Evolutionary conservation across 2,797 vertebrate species (phyloP), one percentile per base, ranked within the genome.

Genomic region (Spondyliosoma cantharus): DNA sequence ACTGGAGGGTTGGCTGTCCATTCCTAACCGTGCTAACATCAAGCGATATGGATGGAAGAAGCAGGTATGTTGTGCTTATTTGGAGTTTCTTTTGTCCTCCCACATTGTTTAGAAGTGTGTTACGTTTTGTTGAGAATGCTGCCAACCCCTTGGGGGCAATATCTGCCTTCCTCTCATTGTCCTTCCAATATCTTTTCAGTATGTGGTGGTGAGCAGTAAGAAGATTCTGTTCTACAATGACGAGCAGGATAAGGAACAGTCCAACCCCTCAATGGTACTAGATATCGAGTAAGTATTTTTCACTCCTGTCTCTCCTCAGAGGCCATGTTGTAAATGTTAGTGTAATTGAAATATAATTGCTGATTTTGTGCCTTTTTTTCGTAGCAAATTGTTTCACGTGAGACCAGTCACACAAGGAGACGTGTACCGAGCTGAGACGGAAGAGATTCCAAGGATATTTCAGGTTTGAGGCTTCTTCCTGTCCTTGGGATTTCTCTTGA

Each of bases 191-290:
- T 87, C 9, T 37, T 74, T 90, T 17, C 82, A 99, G 98, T 99
- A 99, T 90, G 98, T 99, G 92, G 98, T 99, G 73, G 97, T 99
- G 82, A 99, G 98, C 96, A 99, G 98, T 93, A 99, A 98, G 94
- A 99, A 99, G 94, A 99, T 99, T 87, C 91, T 99, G 72, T 99
- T 99, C 93, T 99, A 99, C 93, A 99, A 99, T 2, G 98, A 99
- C 60, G 98, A 99, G 91, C 96, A 96, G 92, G 97, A 98, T 92
- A 99, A 98, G 89, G 98, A 99, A 78, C 98, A 97, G 88, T 99
- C 97, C 76, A 99, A 96, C 92, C 98, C 98, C 42, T 99, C 96
- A 19, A 98, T 99, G 98, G 98, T 99, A 93, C 96, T 99, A 81
- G 98, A 99, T 93, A 99, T 99, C 82, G 98, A 99, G 98, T 99